Evolutionary conservation across 2,113 vertebrate species (phyloP), one percentile per base, ranked within the genome.

Genomic region (Ariopsis seemanni): DNA sequence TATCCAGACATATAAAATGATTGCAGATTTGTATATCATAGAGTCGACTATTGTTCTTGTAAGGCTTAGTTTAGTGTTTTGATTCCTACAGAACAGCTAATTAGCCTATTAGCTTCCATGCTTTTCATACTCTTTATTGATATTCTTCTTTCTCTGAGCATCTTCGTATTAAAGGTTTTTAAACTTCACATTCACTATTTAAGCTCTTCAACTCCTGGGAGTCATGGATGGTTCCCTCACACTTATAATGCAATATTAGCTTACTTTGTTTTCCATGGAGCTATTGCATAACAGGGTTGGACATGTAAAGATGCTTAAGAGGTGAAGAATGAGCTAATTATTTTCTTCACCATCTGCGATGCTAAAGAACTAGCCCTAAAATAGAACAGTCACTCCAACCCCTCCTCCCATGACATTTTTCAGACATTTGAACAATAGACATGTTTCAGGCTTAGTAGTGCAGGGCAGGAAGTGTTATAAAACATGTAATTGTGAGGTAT

Each of bases 401-500:
- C 11, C 14, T 6, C 22, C 11, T 3, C 12, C 55, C 11, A 3
- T 42, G 42, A 53, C 20, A n/a, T 77, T 50, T 52, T 75, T 25
- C 10, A 25, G 72, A 75, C 20, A 52, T 52, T 75, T 50, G 72
- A 78, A 53, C 0, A 22, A 75, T 75, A 50, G 48, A 18, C 11
- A 14, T 82, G 79, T 77, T 62, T 86, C 48, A 65, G 74, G 62
- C 3, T n/a, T 69, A 27, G 75, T 25, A 17, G n/a, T 50, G n/a
- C 50, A 80, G 5, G 60, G 34, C 5, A 30, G 74, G 48, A 79
- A 50, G 34, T 50, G 30, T 82, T 86, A 25, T 81, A 80, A 82
- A 58, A 30, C 63, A 60, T 48, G 52, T 48, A 48, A 81, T 72
- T 87, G 78, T 87, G 67, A 86, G 27, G 52, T 55, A 80, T 57